Evolutionary conservation across 2,888 invertebrate species (phyloP), one percentile per base, ranked within the genome.

Genomic region (Nebria salina): DNA sequence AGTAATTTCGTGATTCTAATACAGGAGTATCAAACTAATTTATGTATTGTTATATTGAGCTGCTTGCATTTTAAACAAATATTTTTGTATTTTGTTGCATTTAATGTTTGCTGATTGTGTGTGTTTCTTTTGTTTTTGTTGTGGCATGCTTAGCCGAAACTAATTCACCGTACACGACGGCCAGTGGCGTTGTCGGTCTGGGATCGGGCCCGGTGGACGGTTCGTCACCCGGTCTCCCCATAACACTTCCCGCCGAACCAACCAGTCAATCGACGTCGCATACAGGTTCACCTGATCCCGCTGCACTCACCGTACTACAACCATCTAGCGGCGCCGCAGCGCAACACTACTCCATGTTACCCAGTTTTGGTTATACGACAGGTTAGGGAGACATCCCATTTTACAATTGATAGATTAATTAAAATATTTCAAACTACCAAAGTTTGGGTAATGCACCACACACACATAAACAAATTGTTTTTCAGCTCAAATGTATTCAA

Each of bases 291-390:
- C 91, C 89, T 8, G 89, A 89, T 86, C 89, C 89, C 70, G 86
- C 89, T 43, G 89, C 88, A 26, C 85, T 89, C 78, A 89, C 89
- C 85, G 91, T 93, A 83, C 89, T 94, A 83, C 93, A 93, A 86
- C 91, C 93, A 72, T 91, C 91, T 84, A 90, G 90, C 83, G 90
- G 90, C 85, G 87, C 88, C 83, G 89, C 90, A 83, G 89, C 90
- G 84, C 90, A 91, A 83, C 91, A 91, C 84, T 92, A 93, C 86
- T 91, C 92, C 85, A 92, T 93, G 91, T 90, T 93, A 85, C 93
- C 93, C 83, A 93, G 93, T 90, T 93, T 93, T 88, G 93, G 93
- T 89, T 94, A 93, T 87, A 91, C 93, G 82, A 90, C 93, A 92
- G 93, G 93, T 89, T 87, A 80, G 79, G 41, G 26, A 70, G 41